phyloP scores from a whole-genome alignment of 2,888 invertebrate genomes.

The Leptinotarsa juncta region DNA sequence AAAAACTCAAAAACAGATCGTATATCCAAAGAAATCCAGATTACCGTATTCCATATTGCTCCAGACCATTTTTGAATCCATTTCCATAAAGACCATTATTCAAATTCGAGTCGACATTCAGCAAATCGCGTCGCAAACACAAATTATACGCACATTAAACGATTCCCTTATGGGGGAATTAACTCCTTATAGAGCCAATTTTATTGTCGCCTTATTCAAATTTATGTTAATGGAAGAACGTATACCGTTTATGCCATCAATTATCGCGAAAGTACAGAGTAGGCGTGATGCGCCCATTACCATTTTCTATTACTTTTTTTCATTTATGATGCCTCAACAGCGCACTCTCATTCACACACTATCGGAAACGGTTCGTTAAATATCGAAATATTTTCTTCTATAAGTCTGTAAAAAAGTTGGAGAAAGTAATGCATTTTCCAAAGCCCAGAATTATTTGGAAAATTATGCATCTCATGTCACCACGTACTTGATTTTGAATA shows the following conservation, averaged over 20 bases:
- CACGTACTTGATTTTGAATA: too few species aligned
- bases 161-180: constrained; percentile 24
- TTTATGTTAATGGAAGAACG: constrained; percentile 38
- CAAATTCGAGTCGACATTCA: background rate
- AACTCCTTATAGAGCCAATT: constrained; percentile 38
- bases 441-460: too few species aligned
- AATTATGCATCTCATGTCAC: too few species aligned
- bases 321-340: constrained; percentile 2
- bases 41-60: too few species aligned
- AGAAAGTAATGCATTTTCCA: too few species aligned
- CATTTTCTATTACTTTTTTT: background rate
- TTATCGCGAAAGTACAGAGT: constrained; percentile 34
- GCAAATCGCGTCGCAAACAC: constrained; percentile 14
- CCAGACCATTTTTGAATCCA: background rate
- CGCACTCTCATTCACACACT: constrained; percentile 10
- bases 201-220: constrained; percentile 39
- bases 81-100: background rate
- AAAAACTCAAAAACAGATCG: too few species aligned
- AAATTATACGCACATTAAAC: constrained; percentile 20
- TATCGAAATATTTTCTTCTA: background rate
- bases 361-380: constrained; percentile 24
- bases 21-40: too few species aligned
- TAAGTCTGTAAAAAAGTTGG: too few species aligned
- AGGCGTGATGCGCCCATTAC: constrained; percentile 17
- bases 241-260: constrained; percentile 33